Conservation (phyloP, 2,888 invertebrate species). For the Xestia sexstrigata region DNA sequence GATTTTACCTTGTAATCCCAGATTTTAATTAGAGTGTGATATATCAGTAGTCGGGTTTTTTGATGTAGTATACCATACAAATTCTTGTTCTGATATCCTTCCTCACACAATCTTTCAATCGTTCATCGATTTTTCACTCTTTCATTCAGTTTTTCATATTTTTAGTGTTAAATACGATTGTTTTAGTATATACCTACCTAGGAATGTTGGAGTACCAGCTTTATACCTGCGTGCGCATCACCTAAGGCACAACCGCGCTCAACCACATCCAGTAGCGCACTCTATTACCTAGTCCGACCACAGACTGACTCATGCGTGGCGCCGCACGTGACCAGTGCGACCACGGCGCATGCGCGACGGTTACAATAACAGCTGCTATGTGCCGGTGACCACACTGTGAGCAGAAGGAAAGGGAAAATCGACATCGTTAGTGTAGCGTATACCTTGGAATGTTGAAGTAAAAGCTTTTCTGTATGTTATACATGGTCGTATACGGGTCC, state of each 20-base stretch:
- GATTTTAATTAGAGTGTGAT: too few relatives aligned
- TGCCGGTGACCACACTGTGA: not conserved
- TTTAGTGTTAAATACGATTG: not conserved
- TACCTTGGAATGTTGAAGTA: slow-evolving; percentile 6
- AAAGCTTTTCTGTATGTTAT: not conserved
- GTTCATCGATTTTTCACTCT: not conserved
- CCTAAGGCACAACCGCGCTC: not conserved
- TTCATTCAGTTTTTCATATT: not conserved
- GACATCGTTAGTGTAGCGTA: not conserved
- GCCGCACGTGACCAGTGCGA: slow-evolving; percentile 33
- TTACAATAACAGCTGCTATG: slow-evolving; percentile 23
- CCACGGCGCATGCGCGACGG: slow-evolving; percentile 12
- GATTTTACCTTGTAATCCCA: too few relatives aligned
- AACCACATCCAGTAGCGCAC: slow-evolving; percentile 33
- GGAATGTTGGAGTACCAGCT: not conserved
- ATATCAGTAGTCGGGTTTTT: too few relatives aligned
- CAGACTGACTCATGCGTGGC: slow-evolving; percentile 44
- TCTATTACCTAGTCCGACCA: not conserved
- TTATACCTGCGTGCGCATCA: not conserved
- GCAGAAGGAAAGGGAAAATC: slow-evolving; percentile 6
- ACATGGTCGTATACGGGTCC: not conserved
- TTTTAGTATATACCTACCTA: not conserved
- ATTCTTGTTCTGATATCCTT: not conserved
- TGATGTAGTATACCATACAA: too few relatives aligned
- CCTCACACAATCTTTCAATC: not conserved